Base-by-base conservation (phyloP, 2,113 vertebrate species). In the Laticauda laticaudata region DNA sequence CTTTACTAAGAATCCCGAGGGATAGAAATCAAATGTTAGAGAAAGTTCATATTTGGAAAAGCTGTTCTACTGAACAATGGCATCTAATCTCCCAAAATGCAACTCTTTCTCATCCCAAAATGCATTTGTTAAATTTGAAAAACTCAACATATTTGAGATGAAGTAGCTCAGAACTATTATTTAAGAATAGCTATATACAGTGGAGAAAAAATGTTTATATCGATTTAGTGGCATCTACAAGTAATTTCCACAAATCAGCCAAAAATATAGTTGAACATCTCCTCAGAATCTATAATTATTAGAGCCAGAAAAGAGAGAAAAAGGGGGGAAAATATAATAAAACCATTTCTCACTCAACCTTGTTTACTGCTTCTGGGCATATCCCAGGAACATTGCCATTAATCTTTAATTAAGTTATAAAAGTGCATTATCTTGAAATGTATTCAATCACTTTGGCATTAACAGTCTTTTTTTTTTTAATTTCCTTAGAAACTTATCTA, bases 301-400 rank as follows among this genome's bases (percentile, higher is more conserved):
- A 14, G 4, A 53, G 8, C 23, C 93, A 91, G 94, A 48, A 11
- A 45, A 54, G 2, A 53, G 75, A 6, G 34, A 20, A 20, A 15
- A 21, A 43, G 2, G 18, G 34, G 1, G 0, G 3, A n/a, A 29
- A 55, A 43, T 89, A 88, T 85, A 94, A 88, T 85, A 94, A 94
- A 34, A 21, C 81, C 20, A 15, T 87, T 87, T 90, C 26, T 61
- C 75, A 92, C 69, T 64, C 57, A 55, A 29, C 34, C 75, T 43
- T 87, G 90, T 81, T 45, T 43, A 18, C 1, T 95, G 11, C 55
- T 81, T 48, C 69, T 91, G 91, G 48, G 93, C 1, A n/a, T 45
- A 93, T n/a, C 10, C 23, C 39, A 93, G 86, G 95, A 93, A 51
- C 29, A 95, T 57, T 61, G 91, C 2, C 94, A 85, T 90, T 90